A percentile compares a stretch with the other conserved stretches of the same genome.
These are phyloP conservation scores for Calidris pygmaea DNA, from an alignment of 2,113 vertebrate species.

Conservation along the genomic window DNA sequence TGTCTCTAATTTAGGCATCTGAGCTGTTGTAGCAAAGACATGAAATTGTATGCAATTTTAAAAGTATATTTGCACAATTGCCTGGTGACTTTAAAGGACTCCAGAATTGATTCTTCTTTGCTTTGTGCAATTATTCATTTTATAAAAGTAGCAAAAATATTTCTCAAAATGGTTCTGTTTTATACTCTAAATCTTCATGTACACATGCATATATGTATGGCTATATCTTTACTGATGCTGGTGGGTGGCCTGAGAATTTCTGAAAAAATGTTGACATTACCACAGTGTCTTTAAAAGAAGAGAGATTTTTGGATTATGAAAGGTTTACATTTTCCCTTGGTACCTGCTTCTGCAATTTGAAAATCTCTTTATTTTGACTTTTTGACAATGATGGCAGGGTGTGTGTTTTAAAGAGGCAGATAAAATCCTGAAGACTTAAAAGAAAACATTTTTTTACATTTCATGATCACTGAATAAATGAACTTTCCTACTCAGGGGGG, in stretches of 20 bases:
- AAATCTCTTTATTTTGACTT: background rate
- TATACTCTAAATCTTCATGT: background rate
- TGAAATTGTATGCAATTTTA: background rate
- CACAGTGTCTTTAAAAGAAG: background rate
- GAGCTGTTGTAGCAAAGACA: background rate
- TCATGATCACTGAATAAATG: constrained; percentile 12
- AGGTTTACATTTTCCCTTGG: background rate
- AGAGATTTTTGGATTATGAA: background rate
- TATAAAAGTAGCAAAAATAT: background rate
- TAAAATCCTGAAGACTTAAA: background rate
- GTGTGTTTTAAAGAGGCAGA: background rate
- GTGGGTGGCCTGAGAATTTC: background rate
- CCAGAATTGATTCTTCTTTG: background rate
- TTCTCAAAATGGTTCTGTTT: background rate
- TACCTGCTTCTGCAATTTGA: background rate
- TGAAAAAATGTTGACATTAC: background rate
- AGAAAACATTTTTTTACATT: constrained; percentile 24
- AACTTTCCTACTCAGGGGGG: background rate
- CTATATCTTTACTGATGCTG: background rate
- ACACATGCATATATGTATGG: background rate
- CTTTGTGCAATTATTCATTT: background rate
- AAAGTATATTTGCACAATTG: background rate
- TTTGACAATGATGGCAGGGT: background rate
- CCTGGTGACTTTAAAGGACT: background rate
- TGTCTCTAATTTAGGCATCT: background rate